Percentiles rank a stretch among this genome's conserved stretches.
Conservation (phyloP, 2,888 invertebrate species). For the Chorisops tibialis region DNA sequence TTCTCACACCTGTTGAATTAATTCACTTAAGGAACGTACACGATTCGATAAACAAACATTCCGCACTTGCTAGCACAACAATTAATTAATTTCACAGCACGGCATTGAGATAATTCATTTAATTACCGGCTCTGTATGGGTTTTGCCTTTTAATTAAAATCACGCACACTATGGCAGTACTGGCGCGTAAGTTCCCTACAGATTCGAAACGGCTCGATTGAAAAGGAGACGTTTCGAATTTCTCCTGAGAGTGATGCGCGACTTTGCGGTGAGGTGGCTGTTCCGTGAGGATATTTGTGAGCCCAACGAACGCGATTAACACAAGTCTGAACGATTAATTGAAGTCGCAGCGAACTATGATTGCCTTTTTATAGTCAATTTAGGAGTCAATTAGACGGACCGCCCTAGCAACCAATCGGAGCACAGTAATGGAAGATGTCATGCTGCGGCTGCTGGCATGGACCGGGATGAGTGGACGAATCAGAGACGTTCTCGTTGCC, state of each 20-base stretch:
- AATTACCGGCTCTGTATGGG: conserved; percentile 33
- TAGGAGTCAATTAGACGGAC: conserved; percentile 42
- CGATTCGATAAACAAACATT: conserved; percentile 1
- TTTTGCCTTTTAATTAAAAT: conserved; percentile 34
- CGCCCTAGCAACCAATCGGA: conserved; percentile 46
- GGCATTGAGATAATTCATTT: conserved; percentile 24
- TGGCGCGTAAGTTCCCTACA: conserved; percentile 11
- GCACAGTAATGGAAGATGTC: conserved; percentile 44
- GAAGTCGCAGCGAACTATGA: conserved; percentile 55
- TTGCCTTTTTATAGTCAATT: conserved; percentile 62
- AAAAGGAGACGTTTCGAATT: conserved; percentile 20
- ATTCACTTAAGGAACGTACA: neutral
- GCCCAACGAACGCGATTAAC: conserved; percentile 27
- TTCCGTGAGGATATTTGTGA: conserved; percentile 8
- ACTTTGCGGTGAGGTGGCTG: neutral
- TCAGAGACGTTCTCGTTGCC: conserved; percentile 15
- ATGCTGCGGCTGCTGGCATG: conserved; percentile 34
- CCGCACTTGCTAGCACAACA: conserved; percentile 7
- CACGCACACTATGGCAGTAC: conserved; percentile 25
- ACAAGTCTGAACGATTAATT: conserved; percentile 47
- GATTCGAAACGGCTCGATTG: conserved; percentile 2
- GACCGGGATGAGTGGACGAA: conserved; percentile 29
- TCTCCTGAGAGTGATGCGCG: conserved; percentile 15
- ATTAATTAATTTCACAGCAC: conserved; percentile 25
- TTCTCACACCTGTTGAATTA: neutral